These are phyloP conservation scores for Papilio protenor DNA, from an alignment of 2,888 invertebrate genomes.

Conservation along the genomic window DNA sequence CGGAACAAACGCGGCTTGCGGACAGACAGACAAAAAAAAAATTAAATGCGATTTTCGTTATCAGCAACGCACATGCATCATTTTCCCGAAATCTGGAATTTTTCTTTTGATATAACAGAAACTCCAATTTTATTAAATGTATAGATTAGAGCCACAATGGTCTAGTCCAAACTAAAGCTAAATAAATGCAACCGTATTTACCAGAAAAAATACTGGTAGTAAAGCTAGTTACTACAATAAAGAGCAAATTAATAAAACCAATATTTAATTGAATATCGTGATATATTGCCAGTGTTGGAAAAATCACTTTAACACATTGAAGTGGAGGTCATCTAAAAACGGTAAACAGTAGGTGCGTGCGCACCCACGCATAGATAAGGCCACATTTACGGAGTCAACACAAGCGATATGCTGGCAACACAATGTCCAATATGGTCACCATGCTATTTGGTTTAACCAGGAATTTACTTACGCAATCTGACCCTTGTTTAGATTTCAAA, in stretches of 20 bases:
- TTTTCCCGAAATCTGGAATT: no score
- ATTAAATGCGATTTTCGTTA: no score
- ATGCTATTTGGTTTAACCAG: background rate
- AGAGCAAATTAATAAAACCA: background rate
- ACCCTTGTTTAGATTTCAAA: no score
- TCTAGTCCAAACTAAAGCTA: background rate
- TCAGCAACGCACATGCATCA: no score
- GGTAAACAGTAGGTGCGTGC: constrained; percentile 17
- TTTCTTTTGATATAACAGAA: no score
- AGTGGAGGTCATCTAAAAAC: constrained; percentile 22
- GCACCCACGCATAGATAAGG: constrained; percentile 31
- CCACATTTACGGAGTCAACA: constrained; percentile 36
- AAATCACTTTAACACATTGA: background rate
- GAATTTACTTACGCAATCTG: background rate
- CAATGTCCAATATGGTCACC: constrained; percentile 5
- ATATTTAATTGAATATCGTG: background rate
- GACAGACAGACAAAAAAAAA: no score
- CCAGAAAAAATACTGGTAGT: no score
- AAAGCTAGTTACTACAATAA: background rate
- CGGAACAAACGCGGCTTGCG: no score
- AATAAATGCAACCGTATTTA: no score
- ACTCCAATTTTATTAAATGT: no score
- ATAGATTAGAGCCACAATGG: background rate
- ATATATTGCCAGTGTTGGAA: background rate
- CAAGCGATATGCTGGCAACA: constrained; percentile 23